Evolutionary conservation across 2,888 invertebrate species (phyloP), one percentile per base, ranked within the genome.

Genomic region (Notodonta ziczac): DNA sequence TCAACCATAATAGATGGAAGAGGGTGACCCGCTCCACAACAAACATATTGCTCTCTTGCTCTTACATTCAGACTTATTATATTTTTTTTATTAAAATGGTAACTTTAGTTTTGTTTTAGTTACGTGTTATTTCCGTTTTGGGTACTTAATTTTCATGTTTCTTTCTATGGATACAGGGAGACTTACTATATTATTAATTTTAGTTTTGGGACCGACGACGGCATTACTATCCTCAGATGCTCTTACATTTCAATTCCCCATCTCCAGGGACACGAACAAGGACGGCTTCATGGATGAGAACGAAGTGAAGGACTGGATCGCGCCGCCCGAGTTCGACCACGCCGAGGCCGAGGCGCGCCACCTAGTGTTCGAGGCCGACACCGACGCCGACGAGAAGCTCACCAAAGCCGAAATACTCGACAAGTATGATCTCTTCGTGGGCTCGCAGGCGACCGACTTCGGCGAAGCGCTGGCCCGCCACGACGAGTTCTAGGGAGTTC

Each of bases 381-480:
- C 95, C 0, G 97, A 99, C 90, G 96, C 97, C 10, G 99, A 99
- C 90, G 97, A 98, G 76, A 96, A 96, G 82, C 94, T 99, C 40
- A 97, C 97, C 9, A 97, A 97, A 86, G 96, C 96, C 0, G 99
- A 99, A 91, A 96, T 99, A 44, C 88, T 99, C 35, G 96, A 97
- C 60, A 99, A 99, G 85, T 99, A 99, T 86, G 99, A 99, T 88
- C 94, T 99, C 10, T 99, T 99, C 89, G 99, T 99, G 5, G 99
- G 99, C 48, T 99, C 99, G 0, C 99, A 99, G 87, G 99, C 99
- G 1, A 99, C 99, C 0, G 99, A 99, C 93, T 99, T 99, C 87
- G 99, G 99, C 0, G 99, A 99, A 86, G 99, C 99, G 7, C 93
- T 99, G 14, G 96, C 97, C 1, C 95, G 98, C 74, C 99, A 99